Percentiles rank a stretch among this genome's conserved stretches.
Evolutionary conservation across 1,140 invertebrate genomes (phyloP).

Genomic region (Carposina sasakii): DNA sequence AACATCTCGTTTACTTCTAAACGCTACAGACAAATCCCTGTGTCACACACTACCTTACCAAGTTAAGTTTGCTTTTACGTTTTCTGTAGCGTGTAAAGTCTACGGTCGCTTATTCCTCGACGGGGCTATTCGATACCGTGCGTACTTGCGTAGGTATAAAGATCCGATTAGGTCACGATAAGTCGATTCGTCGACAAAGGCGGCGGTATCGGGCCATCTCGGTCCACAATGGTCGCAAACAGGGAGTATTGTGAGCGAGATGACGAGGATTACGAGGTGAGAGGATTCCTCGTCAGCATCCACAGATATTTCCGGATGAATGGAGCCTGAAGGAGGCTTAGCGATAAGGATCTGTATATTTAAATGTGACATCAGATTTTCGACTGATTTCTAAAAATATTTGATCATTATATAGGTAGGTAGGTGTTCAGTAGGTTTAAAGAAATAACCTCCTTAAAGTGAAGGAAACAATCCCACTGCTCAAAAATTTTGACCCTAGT

Average conservation of each 20-base stretch:
- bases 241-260: conserved; percentile 36
- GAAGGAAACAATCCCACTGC: too few species aligned
- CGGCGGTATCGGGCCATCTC: conserved; percentile 37
- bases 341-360: too few species aligned
- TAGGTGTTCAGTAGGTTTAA: too few species aligned
- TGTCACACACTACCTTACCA: conserved; percentile 39
- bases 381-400: too few species aligned
- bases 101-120: not conserved
- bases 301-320: too few species aligned
- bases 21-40: conserved; percentile 54
- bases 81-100: not conserved
- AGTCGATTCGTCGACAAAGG: conserved; percentile 45
- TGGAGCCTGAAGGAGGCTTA: too few species aligned
- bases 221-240: conserved; percentile 42
- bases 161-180: conserved; percentile 61
- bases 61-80: not conserved
- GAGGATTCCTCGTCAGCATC: too few species aligned
- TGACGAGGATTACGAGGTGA: conserved; percentile 23
- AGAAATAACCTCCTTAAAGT: too few species aligned
- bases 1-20: conserved; percentile 57
- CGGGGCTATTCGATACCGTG: too few species aligned
- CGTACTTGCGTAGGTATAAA: conserved; percentile 24
- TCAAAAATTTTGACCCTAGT: too few species aligned
- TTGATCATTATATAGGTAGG: too few species aligned
- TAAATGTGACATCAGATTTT: too few species aligned